Evolutionary conservation across 2,113 vertebrate species (phyloP), one percentile per base, ranked within the genome.

Genomic region (Ophthalmolycus amberensis): DNA sequence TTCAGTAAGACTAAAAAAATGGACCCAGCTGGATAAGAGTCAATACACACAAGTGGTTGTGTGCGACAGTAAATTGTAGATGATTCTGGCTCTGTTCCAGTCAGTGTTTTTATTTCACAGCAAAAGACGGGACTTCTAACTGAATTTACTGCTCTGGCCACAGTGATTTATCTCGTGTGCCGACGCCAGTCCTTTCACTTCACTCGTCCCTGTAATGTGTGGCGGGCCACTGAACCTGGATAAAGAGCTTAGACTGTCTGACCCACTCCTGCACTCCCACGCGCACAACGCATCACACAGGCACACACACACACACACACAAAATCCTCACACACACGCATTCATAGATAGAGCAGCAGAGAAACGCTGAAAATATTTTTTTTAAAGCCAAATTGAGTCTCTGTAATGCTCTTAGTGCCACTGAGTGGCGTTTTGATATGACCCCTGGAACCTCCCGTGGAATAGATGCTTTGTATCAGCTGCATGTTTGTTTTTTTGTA

Each of bases 161-260:
- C 60, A 38, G 84, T 84, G 87, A 90, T 90, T 85, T 83, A 90
- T 86, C 85, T 84, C 85, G 73, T 80, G 74, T 90, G 92, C 91
- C 93, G 93, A 93, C 79, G 82, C 85, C 88, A 77, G 86, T 89
- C 87, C 91, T 91, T 94, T 93, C 85, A 59, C 89, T 91, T 90
- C 87, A 79, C 85, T 90, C 37, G 74, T 87, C 76, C 65, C 72
- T 85, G 38, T 88, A 89, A 89, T 91, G 89, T 83, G 87, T 68
- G 81, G 84, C 75, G 6, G 82, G 77, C 70, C 82, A 76, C 90
- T 93, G 90, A 91, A 93, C 87, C 89, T 90, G 93, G 91, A 94
- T 95, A 91, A 95, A 93, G 91, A 93, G 94, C 94, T 95, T 92
- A 95, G 92, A 84, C 91, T 88, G 94, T 95, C 95, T 95, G 94